phyloP scores from a whole-genome alignment of 2,113 vertebrate species.

The Struthio camelus region DNA sequence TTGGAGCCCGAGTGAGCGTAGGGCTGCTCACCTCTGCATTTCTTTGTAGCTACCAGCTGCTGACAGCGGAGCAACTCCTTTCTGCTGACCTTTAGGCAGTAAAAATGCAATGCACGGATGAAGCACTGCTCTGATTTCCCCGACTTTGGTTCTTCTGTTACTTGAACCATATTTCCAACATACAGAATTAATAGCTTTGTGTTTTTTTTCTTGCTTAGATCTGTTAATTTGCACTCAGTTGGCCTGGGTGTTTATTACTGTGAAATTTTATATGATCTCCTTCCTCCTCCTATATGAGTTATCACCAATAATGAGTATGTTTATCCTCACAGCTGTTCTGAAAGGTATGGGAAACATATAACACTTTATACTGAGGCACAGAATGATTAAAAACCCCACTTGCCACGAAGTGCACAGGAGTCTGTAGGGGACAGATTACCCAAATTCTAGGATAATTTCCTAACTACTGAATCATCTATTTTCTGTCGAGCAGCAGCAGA shows the following conservation, averaged over 20 bases:
- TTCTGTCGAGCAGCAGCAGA: background rate
- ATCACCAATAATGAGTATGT: background rate
- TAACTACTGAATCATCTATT: background rate
- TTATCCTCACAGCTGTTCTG: background rate
- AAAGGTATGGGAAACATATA: background rate
- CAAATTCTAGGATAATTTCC: background rate
- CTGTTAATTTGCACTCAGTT: background rate
- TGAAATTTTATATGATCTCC: background rate
- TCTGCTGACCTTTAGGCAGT: background rate
- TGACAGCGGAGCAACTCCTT: background rate
- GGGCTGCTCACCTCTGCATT: background rate
- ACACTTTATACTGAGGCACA: background rate
- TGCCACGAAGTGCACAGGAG: background rate
- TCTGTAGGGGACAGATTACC: background rate
- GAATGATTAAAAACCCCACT: background rate
- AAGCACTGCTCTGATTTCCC: background rate
- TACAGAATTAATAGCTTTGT: background rate
- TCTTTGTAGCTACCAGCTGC: background rate
- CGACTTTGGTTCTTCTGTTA: background rate
- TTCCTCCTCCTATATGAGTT: background rate
- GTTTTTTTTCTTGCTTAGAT: background rate
- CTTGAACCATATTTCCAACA: background rate
- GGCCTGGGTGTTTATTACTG: background rate
- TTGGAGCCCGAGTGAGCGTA: fast-evolving
- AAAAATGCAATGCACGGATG: background rate